Base-by-base conservation (phyloP, 2,888 invertebrate genomes). In the Altica lythri region DNA sequence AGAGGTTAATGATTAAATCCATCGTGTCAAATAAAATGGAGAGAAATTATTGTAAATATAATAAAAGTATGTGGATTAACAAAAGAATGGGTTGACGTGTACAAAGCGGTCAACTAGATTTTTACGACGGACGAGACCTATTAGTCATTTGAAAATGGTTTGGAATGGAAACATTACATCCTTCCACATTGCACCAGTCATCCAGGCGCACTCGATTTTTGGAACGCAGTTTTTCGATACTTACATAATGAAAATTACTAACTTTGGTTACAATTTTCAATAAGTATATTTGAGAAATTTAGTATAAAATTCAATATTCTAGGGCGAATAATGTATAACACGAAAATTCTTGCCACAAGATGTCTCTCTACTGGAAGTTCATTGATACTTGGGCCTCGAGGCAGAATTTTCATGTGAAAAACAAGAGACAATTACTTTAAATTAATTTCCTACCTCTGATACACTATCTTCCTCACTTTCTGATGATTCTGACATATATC, bases 401-500 rank as follows among this genome's bases (percentile, higher is more conserved):
- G 73, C 72, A 63, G 64, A 68, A 60, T 63, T 61, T 49, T 47
- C 64, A 65, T 37, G 47, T 62, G 61, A 61, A 65, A 68, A 68
- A 68, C 66, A 69, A 67, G 64, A 57, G 65, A 70, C 62, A 57
- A 63, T 61, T 60, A 57, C 44, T 62, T 43, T 57, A 61, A 65
- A 69, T 67, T 64, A 62, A 64, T 63, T 60, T 74, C 80, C 85
- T 87, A 95, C 94, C 92, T 94, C 94, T 74, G 93, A 94, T 78
- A 92, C 92, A 80, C 94, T 94, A 79, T 94, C 95, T 81, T 94
- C 94, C 79, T 95, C 95, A 79, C 93, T 94, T 83, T 92, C 94
- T 74, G 94, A 94, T 78, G 93, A 87, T 83, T 93, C 93, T 79
- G 91, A 89, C 83, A 92, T 91, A 84, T 87, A 90, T 82, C 89